phyloP scores from a whole-genome alignment of 1,140 invertebrate genomes.

The Argopecten irradians region DNA sequence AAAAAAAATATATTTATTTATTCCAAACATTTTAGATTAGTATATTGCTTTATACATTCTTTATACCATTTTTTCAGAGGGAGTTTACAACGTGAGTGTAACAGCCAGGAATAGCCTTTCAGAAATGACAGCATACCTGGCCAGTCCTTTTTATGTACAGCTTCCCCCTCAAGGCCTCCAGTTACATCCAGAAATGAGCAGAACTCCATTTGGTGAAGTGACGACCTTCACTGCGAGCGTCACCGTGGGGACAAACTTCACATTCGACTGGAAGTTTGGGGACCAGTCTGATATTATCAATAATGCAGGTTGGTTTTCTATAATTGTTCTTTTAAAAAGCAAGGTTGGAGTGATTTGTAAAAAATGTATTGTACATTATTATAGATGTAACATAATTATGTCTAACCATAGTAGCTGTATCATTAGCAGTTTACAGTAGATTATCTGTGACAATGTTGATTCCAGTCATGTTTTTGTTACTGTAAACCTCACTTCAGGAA shows the following conservation, averaged over 20 bases:
- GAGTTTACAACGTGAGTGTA: constrained; percentile 62
- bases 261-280: constrained; percentile 66
- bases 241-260: constrained; percentile 59
- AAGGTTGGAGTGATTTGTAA: neutral
- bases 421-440: constrained; percentile 1
- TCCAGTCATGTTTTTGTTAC: neutral
- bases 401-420: neutral
- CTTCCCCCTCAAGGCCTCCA: constrained; percentile 49
- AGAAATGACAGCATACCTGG: constrained; percentile 52
- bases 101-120: constrained; percentile 64
- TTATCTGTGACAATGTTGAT: neutral
- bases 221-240: constrained; percentile 45
- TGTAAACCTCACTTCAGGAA: neutral
- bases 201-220: constrained; percentile 54
- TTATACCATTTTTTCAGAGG: constrained; percentile 58
- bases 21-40: too few species aligned
- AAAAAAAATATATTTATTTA: too few species aligned
- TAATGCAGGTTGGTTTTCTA: constrained; percentile 45
- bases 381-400: neutral
- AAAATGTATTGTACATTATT: neutral
- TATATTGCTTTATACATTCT: neutral
- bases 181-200: constrained; percentile 29
- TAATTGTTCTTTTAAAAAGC: neutral
- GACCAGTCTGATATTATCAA: constrained; percentile 58
- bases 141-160: constrained; percentile 59